Evolutionary conservation across 2,888 invertebrate species (phyloP), one percentile per base, ranked within the genome.

Genomic region (Brachypterus glaber): DNA sequence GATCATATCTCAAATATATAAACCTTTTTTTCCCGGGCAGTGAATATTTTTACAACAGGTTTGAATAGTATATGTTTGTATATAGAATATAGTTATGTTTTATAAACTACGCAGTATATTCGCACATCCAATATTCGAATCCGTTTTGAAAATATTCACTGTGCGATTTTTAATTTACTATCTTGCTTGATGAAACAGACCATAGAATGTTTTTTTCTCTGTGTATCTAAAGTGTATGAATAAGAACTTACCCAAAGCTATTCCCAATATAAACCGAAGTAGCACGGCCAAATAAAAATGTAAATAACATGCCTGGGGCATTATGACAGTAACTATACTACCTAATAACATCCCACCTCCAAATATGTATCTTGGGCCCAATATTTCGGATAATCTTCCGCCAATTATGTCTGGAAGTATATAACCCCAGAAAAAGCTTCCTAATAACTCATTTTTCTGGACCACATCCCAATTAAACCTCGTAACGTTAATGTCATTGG

Each of bases 351-450:
- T 31, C 8, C 32, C 31, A 2, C 16, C 3, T 9, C 35, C 40
- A 17, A 40, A 18, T 3, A 35, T 32, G 4, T 24, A 25, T 9
- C 26, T 39, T 4, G 39, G 12, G 4, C 40, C 40, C 4, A 32
- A 31, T 14, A 31, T 30, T 27, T 40, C 40, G 3, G 40, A 30
- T n/a, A 40, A 17, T 4, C 35, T 30, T 4, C 40, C 40, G 11
- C 40, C 40, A 4, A 35, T 35, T 16, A 40, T 40, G 30, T 35
- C 25, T 12, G 32, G 35, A 5, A 40, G 14, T 4, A 32, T 15
- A 17, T 36, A 40, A 16, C 40, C 40, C 40, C 40, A 40, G 17
- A 36, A 40, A 17, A 40, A 40, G 13, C 14, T 31, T 2, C 36
- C 36, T 14, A 40, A 26, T 7, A 40, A 5, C 13, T 35, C 26